These are phyloP conservation scores for Dicrurus megarhynchus DNA, from an alignment of 2,113 vertebrate species.

Conservation along the genomic window DNA sequence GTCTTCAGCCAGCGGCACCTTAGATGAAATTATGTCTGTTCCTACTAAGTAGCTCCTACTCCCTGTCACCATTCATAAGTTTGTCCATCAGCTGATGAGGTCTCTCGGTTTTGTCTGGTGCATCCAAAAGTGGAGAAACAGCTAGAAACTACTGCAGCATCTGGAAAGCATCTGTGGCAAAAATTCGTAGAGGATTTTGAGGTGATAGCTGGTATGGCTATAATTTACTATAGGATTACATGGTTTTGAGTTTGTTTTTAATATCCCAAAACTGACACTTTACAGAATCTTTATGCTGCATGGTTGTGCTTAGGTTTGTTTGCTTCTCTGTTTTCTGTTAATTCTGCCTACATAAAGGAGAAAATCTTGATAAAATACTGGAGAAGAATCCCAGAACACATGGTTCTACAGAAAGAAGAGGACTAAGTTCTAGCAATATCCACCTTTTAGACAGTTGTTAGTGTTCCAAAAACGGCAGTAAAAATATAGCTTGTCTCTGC, in stretches of 20 bases:
- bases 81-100: not conserved
- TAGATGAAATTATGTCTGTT: not conserved
- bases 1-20: not conserved
- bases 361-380: not conserved
- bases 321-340: not conserved
- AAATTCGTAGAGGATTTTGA: constrained; percentile 14
- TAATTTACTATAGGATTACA: not conserved
- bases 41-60: not conserved
- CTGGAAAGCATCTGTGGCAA: constrained; percentile 19
- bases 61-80: not conserved
- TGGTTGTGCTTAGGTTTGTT: not conserved
- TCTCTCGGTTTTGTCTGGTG: not conserved
- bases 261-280: not conserved
- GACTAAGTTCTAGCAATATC: not conserved
- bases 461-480: not conserved
- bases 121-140: not conserved
- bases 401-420: not conserved
- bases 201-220: not conserved
- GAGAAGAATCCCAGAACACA: not conserved
- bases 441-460: not conserved
- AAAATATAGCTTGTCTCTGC: not conserved
- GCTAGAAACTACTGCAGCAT: not conserved
- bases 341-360: not conserved
- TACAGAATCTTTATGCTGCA: not conserved
- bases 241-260: not conserved